phyloP scores from a whole-genome alignment of 1,140 invertebrate species.

The Stegodyphus mimosarum region DNA sequence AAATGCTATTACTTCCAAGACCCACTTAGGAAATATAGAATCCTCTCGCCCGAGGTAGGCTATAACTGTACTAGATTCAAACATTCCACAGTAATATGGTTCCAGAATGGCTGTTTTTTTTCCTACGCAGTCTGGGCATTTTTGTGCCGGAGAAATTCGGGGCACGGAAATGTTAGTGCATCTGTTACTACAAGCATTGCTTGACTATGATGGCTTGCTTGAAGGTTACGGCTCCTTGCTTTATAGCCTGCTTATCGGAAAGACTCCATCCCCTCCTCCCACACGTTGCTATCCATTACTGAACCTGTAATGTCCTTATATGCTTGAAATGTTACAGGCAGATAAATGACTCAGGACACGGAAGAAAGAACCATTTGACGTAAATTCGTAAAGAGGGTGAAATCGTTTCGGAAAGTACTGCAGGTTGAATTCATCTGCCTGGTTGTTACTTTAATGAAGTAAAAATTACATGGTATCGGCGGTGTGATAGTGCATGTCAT shows the following conservation, averaged over 20 bases:
- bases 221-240: conserved; percentile 51
- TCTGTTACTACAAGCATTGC: conserved; percentile 36
- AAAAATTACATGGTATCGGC: no score
- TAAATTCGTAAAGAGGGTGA: no score
- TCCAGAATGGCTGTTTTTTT: conserved; percentile 42
- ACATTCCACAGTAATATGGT: conserved; percentile 52
- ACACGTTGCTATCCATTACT: conserved; percentile 38
- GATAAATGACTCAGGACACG: conserved; percentile 21
- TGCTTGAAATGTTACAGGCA: conserved; percentile 42
- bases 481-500: no score
- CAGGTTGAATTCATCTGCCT: no score
- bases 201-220: conserved; percentile 41
- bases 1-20: not conserved
- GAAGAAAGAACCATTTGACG: conserved; percentile 13
- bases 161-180: conserved; percentile 46
- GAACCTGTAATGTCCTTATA: conserved; percentile 51
- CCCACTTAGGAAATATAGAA: not conserved
- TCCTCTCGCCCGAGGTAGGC: conserved; percentile 26
- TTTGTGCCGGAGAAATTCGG: conserved; percentile 27
- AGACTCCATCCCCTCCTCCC: conserved; percentile 9
- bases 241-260: conserved; percentile 56
- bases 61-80: conserved; percentile 55
- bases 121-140: not conserved
- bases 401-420: no score
- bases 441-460: no score